Conservation (phyloP, 2,113 vertebrate genomes). For the Pterocles gutturalis region DNA sequence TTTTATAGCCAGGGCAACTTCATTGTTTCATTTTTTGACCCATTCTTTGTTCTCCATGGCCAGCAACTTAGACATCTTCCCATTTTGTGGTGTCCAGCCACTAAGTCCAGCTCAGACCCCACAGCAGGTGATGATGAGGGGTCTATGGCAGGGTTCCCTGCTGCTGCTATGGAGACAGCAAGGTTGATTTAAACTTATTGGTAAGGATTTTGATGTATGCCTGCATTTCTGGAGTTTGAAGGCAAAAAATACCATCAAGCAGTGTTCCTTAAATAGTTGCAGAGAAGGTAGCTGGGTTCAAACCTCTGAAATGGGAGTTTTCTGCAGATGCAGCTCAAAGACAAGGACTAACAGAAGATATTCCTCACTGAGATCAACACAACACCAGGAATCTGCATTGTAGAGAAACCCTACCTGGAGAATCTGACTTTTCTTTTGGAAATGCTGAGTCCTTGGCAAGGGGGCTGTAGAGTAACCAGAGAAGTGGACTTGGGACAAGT, state of each 20-base stretch:
- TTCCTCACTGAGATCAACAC: background rate
- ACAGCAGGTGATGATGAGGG: too few species aligned
- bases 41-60: background rate
- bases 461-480: background rate
- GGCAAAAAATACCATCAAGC: background rate
- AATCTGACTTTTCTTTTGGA: background rate
- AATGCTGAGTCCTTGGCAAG: background rate
- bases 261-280: background rate
- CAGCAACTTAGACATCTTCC: background rate
- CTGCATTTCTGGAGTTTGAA: background rate
- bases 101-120: background rate
- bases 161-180: background rate
- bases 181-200: background rate
- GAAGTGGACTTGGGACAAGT: background rate
- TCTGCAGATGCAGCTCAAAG: background rate
- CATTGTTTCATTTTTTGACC: background rate
- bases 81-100: too few species aligned
- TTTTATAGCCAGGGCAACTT: background rate
- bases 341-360: background rate
- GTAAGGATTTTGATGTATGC: background rate
- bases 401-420: background rate
- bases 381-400: background rate
- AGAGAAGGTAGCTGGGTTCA: background rate
- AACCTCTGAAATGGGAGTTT: background rate
- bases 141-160: fast-evolving